These are phyloP conservation scores for Drosophila mimetica DNA, from an alignment of 2,888 invertebrate species.

Conservation along the genomic window DNA sequence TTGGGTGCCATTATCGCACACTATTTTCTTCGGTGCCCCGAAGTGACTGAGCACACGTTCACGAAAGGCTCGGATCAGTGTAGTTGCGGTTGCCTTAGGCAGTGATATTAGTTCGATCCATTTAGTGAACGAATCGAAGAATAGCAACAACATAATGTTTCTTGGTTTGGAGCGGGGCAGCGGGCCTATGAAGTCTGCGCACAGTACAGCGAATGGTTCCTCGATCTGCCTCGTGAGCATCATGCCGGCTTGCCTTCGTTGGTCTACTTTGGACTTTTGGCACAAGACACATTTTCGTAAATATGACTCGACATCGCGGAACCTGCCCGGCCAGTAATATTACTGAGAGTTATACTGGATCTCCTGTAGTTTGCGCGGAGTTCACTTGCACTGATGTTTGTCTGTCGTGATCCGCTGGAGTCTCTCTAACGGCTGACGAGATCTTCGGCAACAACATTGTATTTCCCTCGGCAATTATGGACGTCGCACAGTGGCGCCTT, in stretches of 20 bases:
- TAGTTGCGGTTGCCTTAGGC: too few species aligned
- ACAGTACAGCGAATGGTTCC: not conserved
- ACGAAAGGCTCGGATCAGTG: too few species aligned
- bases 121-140: too few species aligned
- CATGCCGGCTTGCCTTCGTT: not conserved
- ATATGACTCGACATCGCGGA: too few species aligned
- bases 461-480: not conserved
- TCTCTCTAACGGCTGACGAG: not conserved
- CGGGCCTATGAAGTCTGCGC: not conserved
- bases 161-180: not conserved
- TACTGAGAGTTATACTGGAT: not conserved
- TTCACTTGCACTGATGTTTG: not conserved
- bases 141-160: not conserved
- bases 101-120: too few species aligned
- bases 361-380: not conserved
- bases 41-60: too few species aligned
- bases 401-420: not conserved
- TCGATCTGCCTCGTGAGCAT: not conserved
- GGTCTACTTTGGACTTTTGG: not conserved
- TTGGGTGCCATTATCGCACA: too few species aligned
- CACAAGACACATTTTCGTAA: not conserved
- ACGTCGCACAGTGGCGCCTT: too few species aligned
- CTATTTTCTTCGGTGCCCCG: too few species aligned
- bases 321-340: too few species aligned
- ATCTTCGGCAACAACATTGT: not conserved